Evolutionary conservation across 1,140 invertebrate genomes (phyloP), one percentile per base, ranked within the genome.

Genomic region (Apolygus lucorum): DNA sequence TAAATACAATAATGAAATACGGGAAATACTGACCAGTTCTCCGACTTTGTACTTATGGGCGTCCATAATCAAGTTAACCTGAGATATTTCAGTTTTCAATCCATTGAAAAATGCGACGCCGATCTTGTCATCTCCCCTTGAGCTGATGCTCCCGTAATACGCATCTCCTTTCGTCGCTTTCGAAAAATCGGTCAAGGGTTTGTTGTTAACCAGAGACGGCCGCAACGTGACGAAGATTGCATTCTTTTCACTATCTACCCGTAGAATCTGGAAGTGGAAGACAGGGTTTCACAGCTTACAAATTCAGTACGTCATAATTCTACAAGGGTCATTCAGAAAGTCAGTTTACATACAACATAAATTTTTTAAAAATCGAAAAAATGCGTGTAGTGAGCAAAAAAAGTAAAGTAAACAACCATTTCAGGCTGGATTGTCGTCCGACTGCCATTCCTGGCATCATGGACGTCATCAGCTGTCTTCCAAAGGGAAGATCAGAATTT

Each of bases 1-100:
- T n/a, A n/a, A n/a, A n/a, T n/a, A n/a, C n/a, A n/a, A n/a, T n/a
- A n/a, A n/a, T n/a, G n/a, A n/a, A n/a, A n/a, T n/a, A n/a, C n/a
- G n/a, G n/a, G n/a, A n/a, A n/a, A n/a, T 42, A 59, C 54, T 59
- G 2, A 59, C 54, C 54, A 59, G 22, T 21, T 59, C 54, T 59
- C 54, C 54, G 11, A 59, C 22, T 24, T 17, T 24, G 22, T 59
- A 59, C 22, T 59, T 59, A 24, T 21, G 22, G 22, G 11, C 8
- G 22, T 59, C 54, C 22, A 11, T 8, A 17, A 59, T 59, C 22
- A 59, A 59, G 22, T 59, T 59, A 11, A 11, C 13, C 22, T 11
- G 11, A 11, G 22, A 11, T 13, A 59, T 24, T 22, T 59, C 22
- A 21, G 13, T 21, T 22, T 4, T 4, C 11, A 59, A 21, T 21